phyloP scores from a whole-genome alignment of 1,140 invertebrate genomes.

The Megalonaias nervosa region DNA sequence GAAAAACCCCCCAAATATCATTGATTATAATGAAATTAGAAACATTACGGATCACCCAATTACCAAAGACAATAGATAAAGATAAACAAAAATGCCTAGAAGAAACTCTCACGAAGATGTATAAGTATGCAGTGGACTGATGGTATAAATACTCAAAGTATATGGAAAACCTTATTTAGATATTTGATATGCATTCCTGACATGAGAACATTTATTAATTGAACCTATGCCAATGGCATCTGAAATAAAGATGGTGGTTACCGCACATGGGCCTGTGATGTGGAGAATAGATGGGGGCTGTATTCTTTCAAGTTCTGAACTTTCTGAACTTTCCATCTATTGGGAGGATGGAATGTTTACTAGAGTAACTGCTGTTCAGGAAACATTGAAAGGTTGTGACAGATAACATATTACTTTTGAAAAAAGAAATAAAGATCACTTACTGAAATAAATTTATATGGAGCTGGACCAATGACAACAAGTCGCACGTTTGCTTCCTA shows the following conservation, averaged over 20 bases:
- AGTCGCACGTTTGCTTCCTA: conserved; percentile 57
- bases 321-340: too few relatives aligned
- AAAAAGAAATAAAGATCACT: conserved; percentile 9
- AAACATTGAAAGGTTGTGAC: too few relatives aligned
- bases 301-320: too few relatives aligned
- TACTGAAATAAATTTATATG: conserved; percentile 60
- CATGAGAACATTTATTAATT: not conserved
- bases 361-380: too few relatives aligned
- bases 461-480: conserved; percentile 61
- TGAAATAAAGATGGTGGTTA: too few relatives aligned
- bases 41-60: too few relatives aligned
- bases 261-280: too few relatives aligned
- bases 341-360: too few relatives aligned
- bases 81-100: not conserved
- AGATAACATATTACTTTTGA: not conserved
- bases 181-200: too few relatives aligned
- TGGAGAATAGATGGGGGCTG: too few relatives aligned
- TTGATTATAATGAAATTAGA: not conserved
- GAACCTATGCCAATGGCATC: not conserved
- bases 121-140: not conserved
- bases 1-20: not conserved
- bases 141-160: not conserved
- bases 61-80: not conserved
- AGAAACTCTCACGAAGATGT: not conserved
- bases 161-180: too few relatives aligned